Evolutionary conservation across 2,888 invertebrate species (phyloP).

Genomic region (Andrena fulva): DNA sequence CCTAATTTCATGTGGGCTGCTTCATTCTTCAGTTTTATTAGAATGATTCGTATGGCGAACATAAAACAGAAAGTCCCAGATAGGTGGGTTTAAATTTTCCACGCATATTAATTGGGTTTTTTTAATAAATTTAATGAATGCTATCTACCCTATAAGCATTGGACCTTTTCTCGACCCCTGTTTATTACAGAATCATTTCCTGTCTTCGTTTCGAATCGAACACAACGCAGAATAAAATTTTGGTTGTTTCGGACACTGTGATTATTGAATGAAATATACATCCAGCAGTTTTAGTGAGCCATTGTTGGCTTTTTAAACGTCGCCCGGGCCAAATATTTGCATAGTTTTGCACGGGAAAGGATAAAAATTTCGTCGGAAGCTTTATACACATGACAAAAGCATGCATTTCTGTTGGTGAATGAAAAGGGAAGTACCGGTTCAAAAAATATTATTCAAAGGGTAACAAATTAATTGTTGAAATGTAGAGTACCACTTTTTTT

Average conservation of each 20-base stretch:
- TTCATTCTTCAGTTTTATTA: no score
- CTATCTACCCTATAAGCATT: no score
- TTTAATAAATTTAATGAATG: no score
- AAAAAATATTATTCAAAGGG: background rate
- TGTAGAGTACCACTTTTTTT: background rate
- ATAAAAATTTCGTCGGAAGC: background rate
- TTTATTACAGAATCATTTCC: no score
- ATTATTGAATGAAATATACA: background rate
- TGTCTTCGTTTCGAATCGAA: no score
- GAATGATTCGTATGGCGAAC: no score
- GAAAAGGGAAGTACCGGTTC: background rate
- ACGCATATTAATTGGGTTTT: no score
- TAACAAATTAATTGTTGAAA: background rate
- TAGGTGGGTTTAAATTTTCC: no score
- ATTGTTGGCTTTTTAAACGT: constrained; percentile 2
- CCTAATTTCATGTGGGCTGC: no score
- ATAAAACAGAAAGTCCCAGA: no score
- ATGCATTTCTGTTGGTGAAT: background rate
- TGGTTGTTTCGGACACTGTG: background rate
- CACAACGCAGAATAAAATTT: no score
- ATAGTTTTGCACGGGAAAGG: background rate
- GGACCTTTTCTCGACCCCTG: no score
- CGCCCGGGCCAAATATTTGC: background rate
- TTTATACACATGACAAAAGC: background rate
- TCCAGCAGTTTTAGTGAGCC: background rate